These are phyloP conservation scores for Xestia sexstrigata DNA, from an alignment of 2,888 invertebrate genomes.

Conservation along the genomic window DNA sequence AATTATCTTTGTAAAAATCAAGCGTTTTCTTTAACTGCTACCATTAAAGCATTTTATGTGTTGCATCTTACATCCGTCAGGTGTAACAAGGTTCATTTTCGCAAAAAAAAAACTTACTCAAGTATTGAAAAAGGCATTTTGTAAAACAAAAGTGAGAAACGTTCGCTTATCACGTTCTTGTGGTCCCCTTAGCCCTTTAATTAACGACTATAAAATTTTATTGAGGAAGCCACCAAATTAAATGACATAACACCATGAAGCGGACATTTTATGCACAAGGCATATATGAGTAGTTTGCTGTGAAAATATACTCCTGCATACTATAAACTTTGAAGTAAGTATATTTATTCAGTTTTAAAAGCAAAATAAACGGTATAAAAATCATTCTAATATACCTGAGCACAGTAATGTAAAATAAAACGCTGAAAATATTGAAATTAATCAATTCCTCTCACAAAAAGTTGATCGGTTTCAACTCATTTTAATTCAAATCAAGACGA, in stretches of 20 bases:
- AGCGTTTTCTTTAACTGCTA: conserved; percentile 44
- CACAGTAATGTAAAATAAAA: conserved; percentile 5
- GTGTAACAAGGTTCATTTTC: conserved; percentile 47
- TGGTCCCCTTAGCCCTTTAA: conserved; percentile 78
- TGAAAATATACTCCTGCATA: background rate
- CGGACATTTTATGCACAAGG: conserved; percentile 66
- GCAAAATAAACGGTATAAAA: background rate
- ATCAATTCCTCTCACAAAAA: conserved; percentile 16
- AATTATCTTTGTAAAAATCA: conserved; percentile 37
- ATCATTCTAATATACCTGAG: no score
- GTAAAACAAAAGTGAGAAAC: conserved; percentile 58
- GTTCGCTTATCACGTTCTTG: conserved; percentile 64
- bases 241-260: conserved; percentile 72
- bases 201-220: conserved; percentile 86
- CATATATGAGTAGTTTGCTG: conserved; percentile 62
- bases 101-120: conserved; percentile 21
- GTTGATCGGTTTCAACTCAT: conserved; percentile 18
- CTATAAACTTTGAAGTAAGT: no score
- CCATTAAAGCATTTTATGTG: conserved; percentile 52
- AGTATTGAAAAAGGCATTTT: conserved; percentile 42
- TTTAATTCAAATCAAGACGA: conserved; percentile 29
- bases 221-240: conserved; percentile 86
- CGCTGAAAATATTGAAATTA: conserved; percentile 9
- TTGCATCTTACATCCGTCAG: conserved; percentile 55
- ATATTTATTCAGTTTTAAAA: background rate